Evolutionary conservation across 2,797 vertebrate genomes (phyloP), one percentile per base, ranked within the genome.

Genomic region (Mionectes olivaceus): DNA sequence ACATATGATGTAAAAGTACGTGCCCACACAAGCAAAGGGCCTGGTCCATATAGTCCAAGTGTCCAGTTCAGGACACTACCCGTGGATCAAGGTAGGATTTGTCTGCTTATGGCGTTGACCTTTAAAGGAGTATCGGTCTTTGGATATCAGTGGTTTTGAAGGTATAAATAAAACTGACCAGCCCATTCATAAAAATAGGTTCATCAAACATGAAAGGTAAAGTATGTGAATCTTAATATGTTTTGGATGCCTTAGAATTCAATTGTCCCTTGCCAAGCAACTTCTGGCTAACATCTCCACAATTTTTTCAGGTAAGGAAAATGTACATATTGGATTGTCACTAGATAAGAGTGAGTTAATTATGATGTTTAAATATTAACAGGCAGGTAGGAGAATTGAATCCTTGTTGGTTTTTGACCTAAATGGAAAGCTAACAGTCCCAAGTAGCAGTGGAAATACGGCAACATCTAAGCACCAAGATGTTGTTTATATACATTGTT

Each of bases 1-100:
- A 99, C 99, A 97, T 99, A 99, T 65, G 99, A 99, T 99, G 99
- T 99, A 98, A 99, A 99, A 99, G 99, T 99, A 98, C 99, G 99
- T 98, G 99, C 99, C 98, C 99, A 99, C 98, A 99, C 99, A 98
- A 99, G 98, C 99, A 99, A 99, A 98, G 99, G 99, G 97, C 98
- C 99, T 90, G 99, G 99, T 98, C 99, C 99, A 95, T 99, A 99
- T 99, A 99, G 99, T 98, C 99, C 99, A 97, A 99, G 99, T 99
- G 99, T 99, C 98, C 99, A 99, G 98, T 99, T 99, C 98, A 99
- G 99, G 98, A 99, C 99, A 98, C 99, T 99, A 97, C 99, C 99
- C 94, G 98, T 99, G 98, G 99, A 99, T 99, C 99, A 99, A 99
- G 99, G 99, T 99, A 99, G 99, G 99, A 99, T 98, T 98, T 99